phyloP scores from a whole-genome alignment of 2,797 vertebrate species.

The Sebastes hubbsi region DNA sequence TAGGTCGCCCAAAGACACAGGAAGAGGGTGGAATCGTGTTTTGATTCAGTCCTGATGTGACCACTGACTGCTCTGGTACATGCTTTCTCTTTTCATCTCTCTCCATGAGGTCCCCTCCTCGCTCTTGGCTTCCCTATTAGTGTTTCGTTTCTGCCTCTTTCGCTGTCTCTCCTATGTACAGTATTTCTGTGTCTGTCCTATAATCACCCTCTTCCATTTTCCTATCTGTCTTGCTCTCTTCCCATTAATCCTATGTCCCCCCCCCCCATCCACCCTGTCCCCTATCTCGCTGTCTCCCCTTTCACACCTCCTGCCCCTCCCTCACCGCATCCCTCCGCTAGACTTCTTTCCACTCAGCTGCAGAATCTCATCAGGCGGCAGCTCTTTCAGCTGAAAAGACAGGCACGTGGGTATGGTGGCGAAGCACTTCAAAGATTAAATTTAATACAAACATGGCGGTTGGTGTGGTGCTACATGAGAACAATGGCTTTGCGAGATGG shows the following conservation, averaged over 20 bases:
- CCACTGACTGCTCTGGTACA: constrained; percentile 5
- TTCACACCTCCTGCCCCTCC: constrained; percentile 16
- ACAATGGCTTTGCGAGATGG: constrained; percentile 40
- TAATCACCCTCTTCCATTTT: constrained; percentile 26
- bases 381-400: constrained; percentile 43
- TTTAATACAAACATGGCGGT: constrained; percentile 53
- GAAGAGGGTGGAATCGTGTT: constrained; percentile 22
- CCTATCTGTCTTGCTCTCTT: constrained; percentile 15
- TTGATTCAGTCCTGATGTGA: constrained; percentile 20
- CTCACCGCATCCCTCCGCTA: not conserved
- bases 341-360: constrained; percentile 33
- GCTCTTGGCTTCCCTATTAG: constrained; percentile 29
- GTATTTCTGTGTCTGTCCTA: constrained; percentile 23
- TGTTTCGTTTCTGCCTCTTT: constrained; percentile 2
- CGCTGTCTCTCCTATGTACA: not conserved
- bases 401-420: constrained; percentile 38
- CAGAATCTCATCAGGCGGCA: constrained; percentile 55
- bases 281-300: constrained; percentile 30
- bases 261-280: not conserved
- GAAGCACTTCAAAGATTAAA: constrained; percentile 45
- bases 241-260: constrained; percentile 32
- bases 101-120: not conserved
- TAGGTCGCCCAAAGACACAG: constrained; percentile 8
- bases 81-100: constrained; percentile 34
- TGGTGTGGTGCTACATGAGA: constrained; percentile 26